These are phyloP conservation scores for Helostoma temminkii DNA, from an alignment of 2,797 vertebrate species.

Conservation along the genomic window DNA sequence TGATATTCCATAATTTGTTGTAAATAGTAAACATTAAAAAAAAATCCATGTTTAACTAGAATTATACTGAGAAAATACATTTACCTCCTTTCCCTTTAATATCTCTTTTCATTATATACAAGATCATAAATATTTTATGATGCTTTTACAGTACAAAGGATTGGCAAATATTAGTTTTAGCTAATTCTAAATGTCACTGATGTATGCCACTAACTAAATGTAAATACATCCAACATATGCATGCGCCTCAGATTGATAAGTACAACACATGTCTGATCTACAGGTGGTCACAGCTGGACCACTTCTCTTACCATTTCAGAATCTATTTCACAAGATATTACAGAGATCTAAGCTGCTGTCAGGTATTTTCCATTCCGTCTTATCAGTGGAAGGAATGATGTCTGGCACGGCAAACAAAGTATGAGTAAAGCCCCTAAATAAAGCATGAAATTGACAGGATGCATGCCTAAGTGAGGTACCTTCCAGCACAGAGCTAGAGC, in stretches of 20 bases:
- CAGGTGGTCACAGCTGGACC: conserved; percentile 80
- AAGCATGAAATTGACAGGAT: conserved; percentile 83
- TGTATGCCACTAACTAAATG: neutral
- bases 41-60: conserved; percentile 76
- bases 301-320: conserved; percentile 70
- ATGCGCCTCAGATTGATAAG: conserved; percentile 29
- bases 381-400: conserved; percentile 82
- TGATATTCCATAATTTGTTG: conserved; percentile 78
- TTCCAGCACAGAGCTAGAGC: conserved; percentile 67
- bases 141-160: conserved; percentile 14
- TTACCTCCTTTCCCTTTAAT: conserved; percentile 22
- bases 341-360: conserved; percentile 78
- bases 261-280: conserved; percentile 62
- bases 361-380: conserved; percentile 80
- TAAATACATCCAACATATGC: conserved; percentile 22
- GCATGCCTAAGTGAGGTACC: conserved; percentile 68
- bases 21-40: conserved; percentile 77
- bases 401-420: conserved; percentile 83
- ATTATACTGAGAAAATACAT: conserved; percentile 55
- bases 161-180: conserved; percentile 6
- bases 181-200: conserved; percentile 1
- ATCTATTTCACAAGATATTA: conserved; percentile 82
- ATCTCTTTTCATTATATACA: conserved; percentile 8
- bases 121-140: conserved; percentile 21
- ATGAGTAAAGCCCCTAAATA: conserved; percentile 82